phyloP scores from a whole-genome alignment of 2,113 vertebrate species.

The Jaculus jaculus region DNA sequence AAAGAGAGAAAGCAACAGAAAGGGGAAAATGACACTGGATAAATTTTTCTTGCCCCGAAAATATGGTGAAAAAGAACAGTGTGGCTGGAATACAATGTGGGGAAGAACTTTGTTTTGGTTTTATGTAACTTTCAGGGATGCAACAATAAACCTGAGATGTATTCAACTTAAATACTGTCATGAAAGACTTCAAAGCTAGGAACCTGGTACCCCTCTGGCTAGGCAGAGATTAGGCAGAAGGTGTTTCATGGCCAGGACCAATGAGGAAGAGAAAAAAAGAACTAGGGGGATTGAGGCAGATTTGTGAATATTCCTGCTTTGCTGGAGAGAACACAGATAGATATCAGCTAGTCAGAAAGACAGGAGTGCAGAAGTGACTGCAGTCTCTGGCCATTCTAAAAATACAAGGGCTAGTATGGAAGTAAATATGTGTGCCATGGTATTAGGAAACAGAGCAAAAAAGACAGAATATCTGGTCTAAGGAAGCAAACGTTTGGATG shows the following conservation, averaged over 20 bases:
- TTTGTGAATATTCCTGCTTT: background rate
- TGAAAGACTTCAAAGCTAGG: background rate
- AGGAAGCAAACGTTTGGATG: background rate
- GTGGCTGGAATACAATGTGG: background rate
- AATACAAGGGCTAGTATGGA: background rate
- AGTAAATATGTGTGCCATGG: background rate
- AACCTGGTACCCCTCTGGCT: background rate
- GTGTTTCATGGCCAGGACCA: background rate
- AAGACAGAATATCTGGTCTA: background rate
- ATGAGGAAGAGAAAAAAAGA: background rate
- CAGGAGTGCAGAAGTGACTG: background rate
- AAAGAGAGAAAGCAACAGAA: background rate
- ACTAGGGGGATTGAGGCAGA: background rate
- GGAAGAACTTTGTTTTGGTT: background rate
- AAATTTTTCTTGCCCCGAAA: background rate
- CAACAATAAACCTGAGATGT: background rate
- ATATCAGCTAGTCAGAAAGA: background rate
- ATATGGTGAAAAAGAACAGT: background rate
- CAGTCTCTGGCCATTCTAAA: background rate
- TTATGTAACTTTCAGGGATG: conserved; percentile 27
- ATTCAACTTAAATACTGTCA: background rate
- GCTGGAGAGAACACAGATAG: background rate
- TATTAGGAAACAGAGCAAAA: background rate
- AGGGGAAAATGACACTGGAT: background rate
- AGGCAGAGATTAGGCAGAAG: background rate